phyloP scores from a whole-genome alignment of 2,797 vertebrate genomes.

The Poliocrania exsul region DNA sequence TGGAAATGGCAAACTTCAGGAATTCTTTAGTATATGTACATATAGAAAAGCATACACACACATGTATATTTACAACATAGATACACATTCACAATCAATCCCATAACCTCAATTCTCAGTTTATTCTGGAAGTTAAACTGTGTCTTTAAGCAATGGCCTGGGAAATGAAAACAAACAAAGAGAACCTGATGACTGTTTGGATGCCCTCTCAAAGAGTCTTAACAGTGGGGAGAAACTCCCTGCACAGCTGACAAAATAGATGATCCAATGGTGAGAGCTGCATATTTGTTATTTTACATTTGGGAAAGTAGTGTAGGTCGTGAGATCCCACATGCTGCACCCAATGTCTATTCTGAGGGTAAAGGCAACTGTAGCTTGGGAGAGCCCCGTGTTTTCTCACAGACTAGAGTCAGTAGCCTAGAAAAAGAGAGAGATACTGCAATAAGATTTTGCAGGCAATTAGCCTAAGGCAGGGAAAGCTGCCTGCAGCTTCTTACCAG shows the following conservation, averaged over 20 bases:
- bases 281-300: neutral
- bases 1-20: neutral
- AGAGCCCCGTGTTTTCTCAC: neutral
- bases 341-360: neutral
- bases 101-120: neutral
- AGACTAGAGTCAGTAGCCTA: neutral
- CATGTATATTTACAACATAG: neutral
- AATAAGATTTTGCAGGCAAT: neutral
- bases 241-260: slow-evolving; percentile 34
- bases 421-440: neutral
- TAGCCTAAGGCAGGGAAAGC: neutral
- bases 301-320: neutral
- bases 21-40: neutral
- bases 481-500: neutral
- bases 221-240: neutral
- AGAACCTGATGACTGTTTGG: neutral
- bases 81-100: neutral
- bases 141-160: neutral
- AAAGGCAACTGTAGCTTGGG: neutral
- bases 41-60: neutral
- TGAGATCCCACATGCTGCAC: neutral
- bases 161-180: neutral
- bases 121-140: neutral
- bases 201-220: neutral
- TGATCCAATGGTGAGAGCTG: neutral